Evolutionary conservation across 2,888 invertebrate genomes (phyloP).

Genomic region (Polia nebulosa): DNA sequence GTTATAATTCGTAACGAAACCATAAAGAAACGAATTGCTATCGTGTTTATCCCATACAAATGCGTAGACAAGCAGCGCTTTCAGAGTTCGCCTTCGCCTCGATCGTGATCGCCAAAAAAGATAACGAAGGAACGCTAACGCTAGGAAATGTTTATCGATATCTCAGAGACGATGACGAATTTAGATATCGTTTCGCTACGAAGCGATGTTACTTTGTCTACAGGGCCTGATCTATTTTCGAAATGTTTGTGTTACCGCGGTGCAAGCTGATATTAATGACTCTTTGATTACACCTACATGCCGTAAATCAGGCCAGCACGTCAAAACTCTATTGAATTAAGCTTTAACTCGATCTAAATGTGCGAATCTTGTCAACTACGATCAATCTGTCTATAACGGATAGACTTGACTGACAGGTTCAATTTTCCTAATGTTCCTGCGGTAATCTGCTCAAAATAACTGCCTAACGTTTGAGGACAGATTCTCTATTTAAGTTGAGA

Average conservation of each 20-base stretch:
- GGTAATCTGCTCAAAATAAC: slow-evolving; percentile 23
- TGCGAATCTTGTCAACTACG: slow-evolving; percentile 14
- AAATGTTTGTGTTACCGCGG: slow-evolving; percentile 10
- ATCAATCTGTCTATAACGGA: slow-evolving; percentile 13
- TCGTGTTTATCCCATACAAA: no score
- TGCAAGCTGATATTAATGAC: slow-evolving; percentile 37
- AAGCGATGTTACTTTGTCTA: no score
- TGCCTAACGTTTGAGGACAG: slow-evolving; percentile 16
- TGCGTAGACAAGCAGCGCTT: no score
- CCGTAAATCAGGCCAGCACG: slow-evolving; percentile 9
- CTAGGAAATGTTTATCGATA: no score
- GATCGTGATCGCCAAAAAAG: no score
- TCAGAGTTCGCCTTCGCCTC: no score
- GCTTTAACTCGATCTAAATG: slow-evolving; percentile 8
- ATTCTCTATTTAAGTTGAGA: slow-evolving; percentile 1
- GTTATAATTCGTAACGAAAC: no score
- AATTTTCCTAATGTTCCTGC: slow-evolving; percentile 36
- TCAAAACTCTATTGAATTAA: slow-evolving; percentile 17
- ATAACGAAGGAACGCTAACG: no score
- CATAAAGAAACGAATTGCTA: no score
- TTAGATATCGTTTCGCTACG: no score
- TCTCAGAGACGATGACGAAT: no score
- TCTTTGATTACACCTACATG: slow-evolving; percentile 34
- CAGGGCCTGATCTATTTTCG: slow-evolving; percentile 7
- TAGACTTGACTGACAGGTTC: slow-evolving; percentile 34